phyloP scores from a whole-genome alignment of 1,140 invertebrate species.

The Andrena cerasifolii region DNA sequence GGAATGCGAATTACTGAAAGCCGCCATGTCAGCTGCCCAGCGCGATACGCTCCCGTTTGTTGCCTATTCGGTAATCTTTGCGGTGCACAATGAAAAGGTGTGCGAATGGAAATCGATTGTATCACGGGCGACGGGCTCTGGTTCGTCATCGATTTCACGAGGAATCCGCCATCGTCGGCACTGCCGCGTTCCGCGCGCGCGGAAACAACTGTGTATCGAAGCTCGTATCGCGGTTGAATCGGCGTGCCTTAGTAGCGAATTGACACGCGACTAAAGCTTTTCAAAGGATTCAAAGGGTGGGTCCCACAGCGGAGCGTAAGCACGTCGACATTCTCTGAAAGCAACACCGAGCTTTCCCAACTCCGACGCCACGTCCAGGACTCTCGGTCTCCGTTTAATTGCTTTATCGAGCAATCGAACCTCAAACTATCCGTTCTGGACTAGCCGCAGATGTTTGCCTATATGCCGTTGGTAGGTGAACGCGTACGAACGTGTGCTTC shows the following conservation, averaged over 20 bases:
- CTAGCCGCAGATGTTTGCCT: conserved; percentile 20
- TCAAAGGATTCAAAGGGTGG: too few relatives aligned
- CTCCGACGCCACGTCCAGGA: neutral
- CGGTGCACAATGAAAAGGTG: too few relatives aligned
- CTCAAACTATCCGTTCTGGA: neutral
- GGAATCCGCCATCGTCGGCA: neutral
- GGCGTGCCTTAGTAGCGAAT: too few relatives aligned
- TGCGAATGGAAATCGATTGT: neutral
- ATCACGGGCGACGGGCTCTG: neutral
- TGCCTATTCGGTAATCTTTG: neutral
- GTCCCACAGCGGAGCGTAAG: neutral
- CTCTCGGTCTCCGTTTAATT: neutral
- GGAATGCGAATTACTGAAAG: too few relatives aligned
- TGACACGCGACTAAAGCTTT: too few relatives aligned
- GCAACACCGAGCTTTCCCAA: neutral
- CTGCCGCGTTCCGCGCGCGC: too few relatives aligned
- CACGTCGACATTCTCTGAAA: neutral
- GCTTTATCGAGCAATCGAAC: conserved; percentile 27
- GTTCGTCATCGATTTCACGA: neutral
- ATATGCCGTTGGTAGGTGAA: neutral
- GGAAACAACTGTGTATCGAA: too few relatives aligned
- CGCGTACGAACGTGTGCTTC: too few relatives aligned
- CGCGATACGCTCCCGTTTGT: conserved; percentile 1
- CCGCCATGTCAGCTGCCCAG: neutral
- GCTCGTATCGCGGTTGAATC: too few relatives aligned